These are phyloP conservation scores for Miichthys miiuy DNA, from an alignment of 2,797 vertebrate species.

Conservation along the genomic window DNA sequence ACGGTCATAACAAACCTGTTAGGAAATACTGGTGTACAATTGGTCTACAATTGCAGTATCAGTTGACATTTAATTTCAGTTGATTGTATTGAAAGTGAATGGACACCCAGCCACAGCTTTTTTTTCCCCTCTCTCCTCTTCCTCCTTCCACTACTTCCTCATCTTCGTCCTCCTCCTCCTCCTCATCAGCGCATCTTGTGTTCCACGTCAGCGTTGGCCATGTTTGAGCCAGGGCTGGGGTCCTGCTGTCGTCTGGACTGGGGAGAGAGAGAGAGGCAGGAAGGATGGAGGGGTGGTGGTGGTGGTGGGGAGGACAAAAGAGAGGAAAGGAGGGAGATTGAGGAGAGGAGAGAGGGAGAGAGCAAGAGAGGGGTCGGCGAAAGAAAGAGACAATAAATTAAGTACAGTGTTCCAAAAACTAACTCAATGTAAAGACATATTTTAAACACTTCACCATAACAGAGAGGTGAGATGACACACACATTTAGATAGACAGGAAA, in stretches of 20 bases:
- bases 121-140: constrained; percentile 15
- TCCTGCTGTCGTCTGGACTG: constrained; percentile 99
- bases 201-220: constrained; percentile 92
- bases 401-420: constrained; percentile 48
- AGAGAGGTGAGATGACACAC: background rate
- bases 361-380: constrained; percentile 16
- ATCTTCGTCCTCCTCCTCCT: constrained; percentile 56
- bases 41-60: constrained; percentile 42
- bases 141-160: constrained; percentile 27
- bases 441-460: background rate
- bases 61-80: constrained; percentile 18
- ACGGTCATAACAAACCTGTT: constrained; percentile 11
- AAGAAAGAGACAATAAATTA: constrained; percentile 63
- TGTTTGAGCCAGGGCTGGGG: constrained; percentile 95
- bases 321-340: background rate
- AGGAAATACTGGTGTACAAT: constrained; percentile 40
- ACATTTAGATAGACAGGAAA: no score
- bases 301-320: background rate
- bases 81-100: constrained; percentile 71
- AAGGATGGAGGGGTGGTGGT: constrained; percentile 55
- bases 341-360: background rate
- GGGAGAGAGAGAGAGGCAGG: constrained; percentile 53
- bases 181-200: constrained; percentile 93
- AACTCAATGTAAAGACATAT: background rate
- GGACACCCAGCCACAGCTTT: constrained; percentile 37